These are phyloP conservation scores for Schrankia costaestrigalis DNA, from an alignment of 2,888 invertebrate genomes.

Conservation along the genomic window DNA sequence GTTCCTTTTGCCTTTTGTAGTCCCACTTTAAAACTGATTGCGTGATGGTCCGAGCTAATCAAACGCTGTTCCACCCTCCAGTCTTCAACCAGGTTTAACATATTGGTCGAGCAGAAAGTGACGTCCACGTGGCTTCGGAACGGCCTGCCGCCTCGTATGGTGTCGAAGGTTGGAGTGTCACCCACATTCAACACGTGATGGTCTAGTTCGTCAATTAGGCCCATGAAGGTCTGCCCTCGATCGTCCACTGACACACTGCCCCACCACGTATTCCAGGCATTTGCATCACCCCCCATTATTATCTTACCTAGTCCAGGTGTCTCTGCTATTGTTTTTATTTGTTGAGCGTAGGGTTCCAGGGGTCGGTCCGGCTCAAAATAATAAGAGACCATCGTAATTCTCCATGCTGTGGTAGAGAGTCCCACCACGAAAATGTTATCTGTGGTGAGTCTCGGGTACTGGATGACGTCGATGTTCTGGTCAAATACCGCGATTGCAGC, in stretches of 20 bases:
- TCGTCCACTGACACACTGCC: not conserved
- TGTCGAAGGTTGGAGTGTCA: not conserved
- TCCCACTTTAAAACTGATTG: not conserved
- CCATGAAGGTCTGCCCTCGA: not conserved
- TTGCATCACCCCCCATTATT: not conserved
- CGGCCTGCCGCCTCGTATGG: not conserved
- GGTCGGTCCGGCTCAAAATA: not conserved
- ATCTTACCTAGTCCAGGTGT: not conserved
- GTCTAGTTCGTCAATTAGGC: not conserved
- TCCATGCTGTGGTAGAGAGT: not conserved
- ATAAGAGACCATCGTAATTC: not conserved
- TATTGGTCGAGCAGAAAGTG: not conserved
- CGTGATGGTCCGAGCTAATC: not conserved
- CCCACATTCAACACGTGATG: not conserved
- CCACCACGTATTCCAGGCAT: conserved; percentile 1
- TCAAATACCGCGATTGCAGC: not conserved
- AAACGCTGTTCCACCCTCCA: not conserved
- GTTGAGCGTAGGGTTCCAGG: not conserved
- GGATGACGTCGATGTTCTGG: not conserved
- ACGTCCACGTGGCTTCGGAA: not conserved
- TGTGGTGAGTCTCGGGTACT: not conserved
- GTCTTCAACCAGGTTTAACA: not conserved
- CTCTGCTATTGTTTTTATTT: not conserved
- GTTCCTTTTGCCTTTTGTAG: not conserved
- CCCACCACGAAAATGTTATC: not conserved